Evolutionary conservation across 23 tunicate genomes (phyloP), one percentile per base, ranked within the genome.

Genomic region (Diplosoma virens): DNA sequence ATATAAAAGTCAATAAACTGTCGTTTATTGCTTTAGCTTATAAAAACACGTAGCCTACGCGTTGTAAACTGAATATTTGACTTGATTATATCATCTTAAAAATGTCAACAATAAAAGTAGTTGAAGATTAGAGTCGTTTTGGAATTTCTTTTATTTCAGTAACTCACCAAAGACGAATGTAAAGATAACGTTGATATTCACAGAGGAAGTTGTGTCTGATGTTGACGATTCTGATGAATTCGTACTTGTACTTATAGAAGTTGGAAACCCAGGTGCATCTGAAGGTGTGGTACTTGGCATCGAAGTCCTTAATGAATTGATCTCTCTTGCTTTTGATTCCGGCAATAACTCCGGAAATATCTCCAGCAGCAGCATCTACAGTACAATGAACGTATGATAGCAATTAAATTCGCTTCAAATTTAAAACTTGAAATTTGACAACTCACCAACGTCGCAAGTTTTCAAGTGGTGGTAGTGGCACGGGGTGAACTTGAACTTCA

Each of bases 391-490:
- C 5, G 22, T 11, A 16, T 11, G 25, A 21, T 16, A 41, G 50
- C 50, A 7, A 14, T 7, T 9, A 7, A 41, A 41, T 41, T 41
- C 14, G 9, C 50, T 9, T 7, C 9, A 9, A 41, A 41, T 9
- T 41, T 7, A 41, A 41, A 41, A n/a, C n/a, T n/a, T n/a, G n/a
- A 41, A 41, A 9, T 21, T 14, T n/a, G 24, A 5, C 25, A 56
- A 72, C 78, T 72, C 48, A 72, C 78, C 48, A 61, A 72, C 78
- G 61, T 72, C 84, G 25, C 84, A 80, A 24, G 76, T 80, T 47
- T 67, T 80, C 76, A 80, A 68, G 29, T 16, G 25, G 35, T 53
- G 53, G 84, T 67, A 80, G 35, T 29, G n/a, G 66, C 45, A 50
- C 18, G 60, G 52, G 24, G 26, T 31, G 64, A 54, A 80, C 45